Base-by-base conservation (phyloP, 2,888 invertebrate genomes). In the Tetropium fuscum region DNA sequence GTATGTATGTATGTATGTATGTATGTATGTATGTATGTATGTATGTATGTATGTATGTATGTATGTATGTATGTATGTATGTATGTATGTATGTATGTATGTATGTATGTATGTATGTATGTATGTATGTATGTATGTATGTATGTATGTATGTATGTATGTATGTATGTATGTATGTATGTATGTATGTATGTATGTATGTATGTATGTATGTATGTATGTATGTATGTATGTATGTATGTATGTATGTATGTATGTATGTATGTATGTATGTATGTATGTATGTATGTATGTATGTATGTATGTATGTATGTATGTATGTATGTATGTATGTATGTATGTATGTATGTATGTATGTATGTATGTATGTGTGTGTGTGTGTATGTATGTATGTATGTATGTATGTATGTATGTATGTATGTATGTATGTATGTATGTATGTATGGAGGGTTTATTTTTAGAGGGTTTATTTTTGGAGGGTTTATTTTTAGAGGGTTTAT, bases 181-280 rank as follows among this genome's bases (percentile, higher is more conserved):
- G 38, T 38, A 38, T 13, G 11, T 38, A 38, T 6, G 38, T 38
- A 11, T 13, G 38, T 38, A 38, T 38, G 11, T 38, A 38, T 6
- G 38, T 13, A 11, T 38, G 11, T 38, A 38, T 38, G 11, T 38
- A 38, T 6, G 38, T 38, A 11, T 13, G 38, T 38, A 38, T 38
- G 11, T 38, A 38, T 11, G 38, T 38, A 11, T 38, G 38, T 38
- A 38, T 38, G 11, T 38, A 38, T 11, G 38, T 38, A 11, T 38
- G 11, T 38, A 38, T 38, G 11, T 38, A 38, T 11, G 38, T 38
- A 11, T 38, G 11, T 38, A 38, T 38, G 11, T 38, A 38, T 11
- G 38, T 38, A 11, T 38, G 11, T 38, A 38, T 13, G 11, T 38
- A 38, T 6, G 38, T 38, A 11, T 38, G 11, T 10, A 22, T 6